Evolutionary conservation across 2,888 invertebrate genomes (phyloP), one percentile per base, ranked within the genome.

Genomic region (Pseudolycoriella hygida): DNA sequence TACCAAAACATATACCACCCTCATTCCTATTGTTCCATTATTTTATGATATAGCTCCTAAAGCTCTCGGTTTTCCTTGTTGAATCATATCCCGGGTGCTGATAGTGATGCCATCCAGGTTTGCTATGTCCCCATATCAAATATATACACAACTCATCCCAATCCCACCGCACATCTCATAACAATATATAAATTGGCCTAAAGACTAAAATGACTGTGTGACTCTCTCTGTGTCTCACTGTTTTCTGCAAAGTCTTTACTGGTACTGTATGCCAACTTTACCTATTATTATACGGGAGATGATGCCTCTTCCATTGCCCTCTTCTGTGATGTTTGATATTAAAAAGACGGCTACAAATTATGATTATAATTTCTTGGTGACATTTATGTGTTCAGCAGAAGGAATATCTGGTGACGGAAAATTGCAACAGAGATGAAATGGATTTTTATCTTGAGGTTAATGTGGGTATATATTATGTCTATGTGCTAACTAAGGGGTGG

Each of bases 291-390:
- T 14, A 14, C 34, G n/a, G n/a, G 12, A 34, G 3, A 12, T 12
- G 15, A 14, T 12, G 34, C n/a, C 15, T 34, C 34, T 34, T 34
- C 34, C 34, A 34, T 34, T 34, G 34, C 34, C 34, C 34, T 34
- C 37, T 15, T 37, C n/a, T 37, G 37, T 37, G 39, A 39, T 39
- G 39, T 39, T 40, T 41, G 41, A 41, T 41, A 41, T 41, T 41
- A 41, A 41, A 41, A 41, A 41, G 41, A 41, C 41, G 41, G 49
- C 51, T 46, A 51, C 51, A 51, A 51, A 51, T 51, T 51, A 49
- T 48, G 51, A 51, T 51, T 51, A 51, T 51, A 51, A 51, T 51
- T 51, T 51, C 48, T 45, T 47, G 49, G 46, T 51, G 51, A 51
- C 51, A 51, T 51, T 51, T 51, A 51, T 51, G 41, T 41, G 41